Evolutionary conservation across 2,113 vertebrate genomes (phyloP), one percentile per base, ranked within the genome.

Genomic region (Corythoichthys intestinalis): DNA sequence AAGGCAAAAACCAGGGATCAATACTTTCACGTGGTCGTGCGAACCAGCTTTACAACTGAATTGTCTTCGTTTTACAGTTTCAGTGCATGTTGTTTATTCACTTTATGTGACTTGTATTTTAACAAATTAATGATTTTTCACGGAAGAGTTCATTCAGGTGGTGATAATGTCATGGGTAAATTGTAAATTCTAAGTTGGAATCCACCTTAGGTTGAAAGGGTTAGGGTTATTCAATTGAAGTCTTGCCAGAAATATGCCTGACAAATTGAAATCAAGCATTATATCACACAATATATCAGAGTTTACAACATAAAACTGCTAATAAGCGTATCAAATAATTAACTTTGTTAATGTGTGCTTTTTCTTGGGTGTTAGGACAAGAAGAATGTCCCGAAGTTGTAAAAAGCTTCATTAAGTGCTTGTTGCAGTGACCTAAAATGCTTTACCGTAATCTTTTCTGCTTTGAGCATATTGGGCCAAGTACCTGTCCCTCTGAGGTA

Each of bases 1-100:
- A 10, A 49, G 78, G 64, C 71, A 59, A 59, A 59, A 59, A 37
- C 13, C 44, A 66, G 70, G 63, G 74, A 72, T 75, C 73, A 74
- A 64, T 74, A 70, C 46, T 70, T 67, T 77, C 83, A 89, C 76
- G 66, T 86, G 83, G 83, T 77, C 57, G 49, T 46, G 11, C 53
- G 57, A 50, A 75, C 61, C 13, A 38, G 65, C 66, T 79, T 74
- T 74, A 74, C 64, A 70, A 81, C 4, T 35, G 28, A 41, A 63
- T n/a, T 20, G 9, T 17, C 10, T 41, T 17, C n/a, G 7, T 49
- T 54, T 70, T 47, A 15, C 71, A 76, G n/a, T n/a, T n/a, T 58
- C 47, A 65, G 49, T 59, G 68, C 68, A 65, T 37, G 58, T 15
- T 57, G 34, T 57, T 57, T 57, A 2, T 14, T 15, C 17, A n/a